Conservation (phyloP, 2,113 vertebrate genomes). For the Acanthochromis polyacanthus region DNA sequence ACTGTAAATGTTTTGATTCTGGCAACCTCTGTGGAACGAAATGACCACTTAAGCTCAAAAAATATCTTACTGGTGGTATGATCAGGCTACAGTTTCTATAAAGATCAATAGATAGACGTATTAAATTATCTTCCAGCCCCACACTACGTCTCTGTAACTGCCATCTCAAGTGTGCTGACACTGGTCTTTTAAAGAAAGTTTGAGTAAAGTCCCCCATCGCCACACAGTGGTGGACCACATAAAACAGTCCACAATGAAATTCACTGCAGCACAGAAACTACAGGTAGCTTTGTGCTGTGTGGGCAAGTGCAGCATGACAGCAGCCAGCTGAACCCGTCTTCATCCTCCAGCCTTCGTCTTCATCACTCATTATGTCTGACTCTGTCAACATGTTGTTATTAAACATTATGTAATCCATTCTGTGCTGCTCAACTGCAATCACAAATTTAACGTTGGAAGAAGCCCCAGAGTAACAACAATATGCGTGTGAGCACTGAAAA, state of each 20-base stretch:
- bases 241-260: background rate
- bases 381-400: conserved; percentile 40
- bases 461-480: too few relatives aligned
- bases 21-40: background rate
- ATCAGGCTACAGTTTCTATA: too few relatives aligned
- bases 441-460: background rate
- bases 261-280: conserved; percentile 5
- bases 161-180: too few relatives aligned
- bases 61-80: too few relatives aligned
- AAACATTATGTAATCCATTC: conserved; percentile 30
- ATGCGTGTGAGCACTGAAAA: background rate
- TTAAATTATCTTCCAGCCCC: background rate
- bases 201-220: background rate
- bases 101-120: background rate
- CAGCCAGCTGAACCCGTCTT: conserved; percentile 13
- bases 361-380: conserved; percentile 35
- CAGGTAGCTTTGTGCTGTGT: conserved; percentile 19
- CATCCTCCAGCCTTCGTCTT: conserved; percentile 19
- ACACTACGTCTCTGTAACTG: too few relatives aligned
- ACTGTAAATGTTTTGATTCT: background rate
- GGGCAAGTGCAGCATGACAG: conserved; percentile 20
- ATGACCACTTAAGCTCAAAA: background rate
- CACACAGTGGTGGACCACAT: background rate
- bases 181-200: too few relatives aligned
- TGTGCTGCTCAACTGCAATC: conserved; percentile 1